A percentile compares a stretch with the other conserved stretches of the same genome.
Conservation (phyloP, 2,113 vertebrate species). For the Pimephales promelas region DNA sequence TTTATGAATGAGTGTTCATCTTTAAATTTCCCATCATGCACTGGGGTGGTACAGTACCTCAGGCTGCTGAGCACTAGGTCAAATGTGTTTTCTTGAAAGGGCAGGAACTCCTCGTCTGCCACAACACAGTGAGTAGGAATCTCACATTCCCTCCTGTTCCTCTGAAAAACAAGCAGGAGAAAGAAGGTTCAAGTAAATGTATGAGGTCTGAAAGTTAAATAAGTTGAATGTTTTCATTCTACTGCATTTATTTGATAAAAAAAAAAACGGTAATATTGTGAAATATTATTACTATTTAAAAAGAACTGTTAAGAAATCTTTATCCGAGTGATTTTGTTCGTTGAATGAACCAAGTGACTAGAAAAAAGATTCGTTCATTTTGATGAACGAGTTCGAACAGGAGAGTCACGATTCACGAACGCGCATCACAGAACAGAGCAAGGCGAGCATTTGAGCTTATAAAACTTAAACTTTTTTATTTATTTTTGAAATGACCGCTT, state of each 20-base stretch:
- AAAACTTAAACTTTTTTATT: no score
- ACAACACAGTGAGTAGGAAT: slow-evolving; percentile 80
- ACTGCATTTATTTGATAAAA: neutral
- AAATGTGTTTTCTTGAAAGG: slow-evolving; percentile 90
- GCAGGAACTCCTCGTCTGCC: slow-evolving; percentile 94
- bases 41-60: slow-evolving; percentile 73
- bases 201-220: no score
- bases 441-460: no score
- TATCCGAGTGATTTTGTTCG: no score
- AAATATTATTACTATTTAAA: neutral
- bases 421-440: no score
- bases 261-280: neutral
- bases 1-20: neutral
- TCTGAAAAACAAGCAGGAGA: slow-evolving; percentile 70
- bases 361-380: no score
- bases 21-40: neutral
- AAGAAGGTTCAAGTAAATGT: neutral
- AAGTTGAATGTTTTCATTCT: neutral
- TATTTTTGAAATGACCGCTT: no score
- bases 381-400: no score
- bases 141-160: slow-evolving; percentile 71
- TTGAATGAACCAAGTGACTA: no score
- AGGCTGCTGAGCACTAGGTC: slow-evolving; percentile 93
- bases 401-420: no score
- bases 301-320: no score